phyloP scores from a whole-genome alignment of 2,888 invertebrate genomes.

The Cataglyphis altisquamis region DNA sequence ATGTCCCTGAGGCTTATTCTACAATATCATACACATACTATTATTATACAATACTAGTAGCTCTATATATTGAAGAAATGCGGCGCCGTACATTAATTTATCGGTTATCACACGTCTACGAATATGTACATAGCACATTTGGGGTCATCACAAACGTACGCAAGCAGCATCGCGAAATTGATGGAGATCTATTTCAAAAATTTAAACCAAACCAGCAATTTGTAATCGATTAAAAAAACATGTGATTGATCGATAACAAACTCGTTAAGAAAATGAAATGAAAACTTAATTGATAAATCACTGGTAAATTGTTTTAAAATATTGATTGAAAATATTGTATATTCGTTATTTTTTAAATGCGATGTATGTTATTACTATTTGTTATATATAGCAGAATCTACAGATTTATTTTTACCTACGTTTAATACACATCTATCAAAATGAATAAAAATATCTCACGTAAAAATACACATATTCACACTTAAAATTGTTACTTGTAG shows the following conservation, averaged over 20 bases:
- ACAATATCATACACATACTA: conserved; percentile 75
- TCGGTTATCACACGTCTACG: conserved; percentile 56
- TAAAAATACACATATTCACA: not conserved
- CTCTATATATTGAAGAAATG: conserved; percentile 70
- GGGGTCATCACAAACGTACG: conserved; percentile 59
- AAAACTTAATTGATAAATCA: conserved; percentile 20
- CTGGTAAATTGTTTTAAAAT: conserved; percentile 9
- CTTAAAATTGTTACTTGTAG: not conserved
- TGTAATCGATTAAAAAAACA: conserved; percentile 1
- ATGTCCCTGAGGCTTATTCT: conserved; percentile 82
- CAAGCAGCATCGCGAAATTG: conserved; percentile 56
- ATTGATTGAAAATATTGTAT: conserved; percentile 27
- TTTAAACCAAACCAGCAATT: conserved; percentile 22
- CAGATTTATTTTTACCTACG: conserved; percentile 51
- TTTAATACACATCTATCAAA: not conserved
- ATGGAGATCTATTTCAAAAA: conserved; percentile 46
- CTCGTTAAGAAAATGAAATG: conserved; percentile 32
- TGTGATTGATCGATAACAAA: conserved; percentile 32
- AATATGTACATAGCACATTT: conserved; percentile 62
- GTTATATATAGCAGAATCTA: conserved; percentile 44
- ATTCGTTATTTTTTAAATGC: conserved; percentile 36
- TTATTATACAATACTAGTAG: conserved; percentile 75
- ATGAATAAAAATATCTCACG: not conserved
- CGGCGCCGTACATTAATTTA: conserved; percentile 54
- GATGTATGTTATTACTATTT: conserved; percentile 36